These are phyloP conservation scores for Cataglyphis rosenhaueri DNA, from an alignment of 2,888 invertebrate genomes.

Conservation along the genomic window DNA sequence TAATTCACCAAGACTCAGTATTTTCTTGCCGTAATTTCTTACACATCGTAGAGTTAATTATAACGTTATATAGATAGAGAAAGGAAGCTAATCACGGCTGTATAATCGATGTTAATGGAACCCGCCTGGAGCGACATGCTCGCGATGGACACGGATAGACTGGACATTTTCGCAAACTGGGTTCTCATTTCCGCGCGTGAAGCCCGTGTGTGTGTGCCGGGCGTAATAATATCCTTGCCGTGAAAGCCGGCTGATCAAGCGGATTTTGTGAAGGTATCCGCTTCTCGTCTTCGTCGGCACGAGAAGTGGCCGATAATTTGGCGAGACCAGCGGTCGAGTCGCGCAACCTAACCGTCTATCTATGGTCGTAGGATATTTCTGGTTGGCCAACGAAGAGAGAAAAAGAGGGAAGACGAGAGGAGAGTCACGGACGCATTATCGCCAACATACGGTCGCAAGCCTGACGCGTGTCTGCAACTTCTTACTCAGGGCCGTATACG, in stretches of 20 bases:
- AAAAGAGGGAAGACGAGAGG: conserved; percentile 48
- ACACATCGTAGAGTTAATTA: conserved; percentile 39
- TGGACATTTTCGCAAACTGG: conserved; percentile 47
- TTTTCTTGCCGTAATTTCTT: conserved; percentile 10
- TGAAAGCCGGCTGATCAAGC: conserved; percentile 31
- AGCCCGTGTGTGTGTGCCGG: conserved; percentile 2
- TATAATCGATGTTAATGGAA: conserved; percentile 42
- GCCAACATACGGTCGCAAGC: conserved; percentile 65
- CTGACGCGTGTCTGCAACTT: conserved; percentile 75
- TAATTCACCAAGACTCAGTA: neutral
- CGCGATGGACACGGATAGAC: conserved; percentile 32
- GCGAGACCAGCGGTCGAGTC: conserved; percentile 45
- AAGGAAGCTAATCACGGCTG: conserved; percentile 20
- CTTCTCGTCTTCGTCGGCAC: conserved; percentile 40
- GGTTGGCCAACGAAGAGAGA: conserved; percentile 52
- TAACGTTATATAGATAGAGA: conserved; percentile 44
- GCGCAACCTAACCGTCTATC: conserved; percentile 49
- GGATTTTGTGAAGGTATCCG: conserved; percentile 25
- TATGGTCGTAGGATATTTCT: conserved; percentile 75
- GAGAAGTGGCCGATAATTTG: conserved; percentile 51
- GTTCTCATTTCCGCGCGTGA: conserved; percentile 22
- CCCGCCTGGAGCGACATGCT: conserved; percentile 28
- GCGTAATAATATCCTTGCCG: conserved; percentile 39
- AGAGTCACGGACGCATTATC: conserved; percentile 56
- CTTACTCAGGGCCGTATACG: conserved; percentile 51